Evolutionary conservation across 2,113 vertebrate species (phyloP).

Genomic region (Apeltes quadracus): DNA sequence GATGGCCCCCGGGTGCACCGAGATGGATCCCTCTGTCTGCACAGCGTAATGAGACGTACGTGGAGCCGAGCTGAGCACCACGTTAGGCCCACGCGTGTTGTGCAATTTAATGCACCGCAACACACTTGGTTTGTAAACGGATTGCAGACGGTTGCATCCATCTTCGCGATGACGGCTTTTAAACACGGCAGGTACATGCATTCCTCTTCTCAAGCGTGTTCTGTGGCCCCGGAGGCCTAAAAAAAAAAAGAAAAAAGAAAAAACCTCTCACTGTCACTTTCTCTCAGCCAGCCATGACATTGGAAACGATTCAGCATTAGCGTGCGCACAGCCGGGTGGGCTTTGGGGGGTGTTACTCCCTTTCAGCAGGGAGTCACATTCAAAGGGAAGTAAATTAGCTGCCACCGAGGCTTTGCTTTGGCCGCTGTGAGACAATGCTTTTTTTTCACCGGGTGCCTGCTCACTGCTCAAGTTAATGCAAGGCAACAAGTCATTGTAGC

Average conservation of each 20-base stretch:
- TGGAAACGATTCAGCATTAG: slow-evolving; percentile 66
- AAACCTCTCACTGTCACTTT: slow-evolving; percentile 34
- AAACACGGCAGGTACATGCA: slow-evolving; percentile 16
- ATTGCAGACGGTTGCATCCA: slow-evolving; percentile 50
- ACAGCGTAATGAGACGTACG: slow-evolving; percentile 53
- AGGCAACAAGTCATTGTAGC: slow-evolving; percentile 53
- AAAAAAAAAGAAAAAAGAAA: too few relatives aligned
- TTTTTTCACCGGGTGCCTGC: slow-evolving; percentile 26
- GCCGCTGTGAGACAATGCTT: slow-evolving; percentile 49
- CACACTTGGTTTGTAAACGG: slow-evolving; percentile 42
- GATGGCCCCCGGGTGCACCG: slow-evolving; percentile 46
- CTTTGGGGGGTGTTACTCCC: slow-evolving; percentile 45
- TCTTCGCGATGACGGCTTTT: slow-evolving; percentile 21
- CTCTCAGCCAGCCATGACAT: slow-evolving; percentile 57
- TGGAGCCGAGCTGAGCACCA: slow-evolving; percentile 16
- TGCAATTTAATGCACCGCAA: slow-evolving; percentile 7
- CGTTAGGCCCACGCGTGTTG: slow-evolving; percentile 16
- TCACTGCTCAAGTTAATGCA: slow-evolving; percentile 32
- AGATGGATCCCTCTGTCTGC: slow-evolving; percentile 69
- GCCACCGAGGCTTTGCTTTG: slow-evolving; percentile 57
- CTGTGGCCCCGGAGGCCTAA: background rate
- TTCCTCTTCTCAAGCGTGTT: slow-evolving; percentile 26
- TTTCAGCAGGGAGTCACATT: slow-evolving; percentile 63
- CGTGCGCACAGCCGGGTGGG: slow-evolving; percentile 32
- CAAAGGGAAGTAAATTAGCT: slow-evolving; percentile 76